Base-by-base conservation (phyloP, 2,888 invertebrate species). In the Eulithis testata region DNA sequence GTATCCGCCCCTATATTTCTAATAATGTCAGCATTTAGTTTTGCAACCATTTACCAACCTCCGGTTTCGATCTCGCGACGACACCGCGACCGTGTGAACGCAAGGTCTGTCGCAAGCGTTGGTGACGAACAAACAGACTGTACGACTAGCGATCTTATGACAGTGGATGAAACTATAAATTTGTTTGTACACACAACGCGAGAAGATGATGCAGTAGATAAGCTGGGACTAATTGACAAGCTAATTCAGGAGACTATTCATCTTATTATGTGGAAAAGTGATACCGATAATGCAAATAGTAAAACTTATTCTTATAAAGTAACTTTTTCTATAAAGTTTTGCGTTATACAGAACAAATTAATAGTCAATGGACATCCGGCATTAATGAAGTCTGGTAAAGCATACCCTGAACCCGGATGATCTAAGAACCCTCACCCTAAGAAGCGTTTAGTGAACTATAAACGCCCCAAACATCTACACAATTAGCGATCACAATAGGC, bases 1-100 rank as follows among this genome's bases (percentile, higher is more conserved):
- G 7, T 31, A 50, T 51, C 36, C n/a, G 43, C 40, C 9, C 6
- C 58, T 58, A 14, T 55, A 51, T 51, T 58, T 65, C 58, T 59
- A 45, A 64, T 63, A 65, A 66, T 59, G 65, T 60, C 68, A 58
- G 70, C 68, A 62, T 69, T 71, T 63, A 72, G 75, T 88, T 83
- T 84, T 70, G 83, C 85, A 89, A 89, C 66, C 69, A 83, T 85
- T 84, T 68, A 81, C 72, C 82, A 87, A 88, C 82, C 84, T 85
- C 87, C 87, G 85, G 85, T 82, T 78, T 76, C 75, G 63, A 80
- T 81, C 82, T 75, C 68, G 70, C 76, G 83, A 84, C 80, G 81
- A 84, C 82, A 80, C 80, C 70, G 76, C 76, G 74, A 76, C 77
- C 88, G 89, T 89, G 89, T 86, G 90, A 89, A 81, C 69, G 71